Percentiles rank a stretch among this genome's conserved stretches.
Evolutionary conservation across 2,797 vertebrate species (phyloP).

Genomic region (Arrhamphus sclerolepis): DNA sequence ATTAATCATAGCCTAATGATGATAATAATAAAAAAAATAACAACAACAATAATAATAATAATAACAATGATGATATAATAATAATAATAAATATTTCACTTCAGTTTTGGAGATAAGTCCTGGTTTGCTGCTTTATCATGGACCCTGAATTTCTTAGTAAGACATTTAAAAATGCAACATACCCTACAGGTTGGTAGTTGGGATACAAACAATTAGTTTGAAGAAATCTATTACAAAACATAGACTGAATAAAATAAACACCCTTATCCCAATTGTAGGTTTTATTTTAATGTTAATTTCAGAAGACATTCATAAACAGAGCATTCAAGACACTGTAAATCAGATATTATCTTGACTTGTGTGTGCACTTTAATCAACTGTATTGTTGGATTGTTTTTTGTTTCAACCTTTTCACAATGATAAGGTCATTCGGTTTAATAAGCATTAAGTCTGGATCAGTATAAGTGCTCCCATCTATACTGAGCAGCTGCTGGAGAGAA

Average conservation of each 20-base stretch:
- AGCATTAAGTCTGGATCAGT: constrained; percentile 77
- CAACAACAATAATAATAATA: too few relatives aligned
- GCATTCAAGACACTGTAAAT: neutral
- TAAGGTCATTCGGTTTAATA: constrained; percentile 75
- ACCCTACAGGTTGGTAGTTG: constrained; percentile 9
- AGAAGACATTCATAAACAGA: neutral
- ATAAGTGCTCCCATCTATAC: constrained; percentile 48
- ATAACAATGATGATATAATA: too few relatives aligned
- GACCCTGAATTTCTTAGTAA: neutral
- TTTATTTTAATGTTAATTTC: neutral
- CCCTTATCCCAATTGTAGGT: neutral
- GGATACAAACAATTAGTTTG: neutral
- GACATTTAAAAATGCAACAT: constrained; percentile 2
- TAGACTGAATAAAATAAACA: neutral
- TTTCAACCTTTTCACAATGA: constrained; percentile 56
- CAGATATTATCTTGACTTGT: constrained; percentile 14
- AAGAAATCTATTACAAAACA: neutral
- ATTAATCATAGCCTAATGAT: too few relatives aligned
- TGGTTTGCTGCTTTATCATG: constrained; percentile 1
- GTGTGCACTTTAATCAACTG: neutral
- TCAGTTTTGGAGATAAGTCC: constrained; percentile 8
- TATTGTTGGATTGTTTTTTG: constrained; percentile 9
- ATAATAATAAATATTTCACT: too few relatives aligned
- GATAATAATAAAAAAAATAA: neutral
- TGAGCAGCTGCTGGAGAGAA: constrained; percentile 36